Evolutionary conservation across 2,888 invertebrate species (phyloP), one percentile per base, ranked within the genome.

Genomic region (Mechanitis messenoides): DNA sequence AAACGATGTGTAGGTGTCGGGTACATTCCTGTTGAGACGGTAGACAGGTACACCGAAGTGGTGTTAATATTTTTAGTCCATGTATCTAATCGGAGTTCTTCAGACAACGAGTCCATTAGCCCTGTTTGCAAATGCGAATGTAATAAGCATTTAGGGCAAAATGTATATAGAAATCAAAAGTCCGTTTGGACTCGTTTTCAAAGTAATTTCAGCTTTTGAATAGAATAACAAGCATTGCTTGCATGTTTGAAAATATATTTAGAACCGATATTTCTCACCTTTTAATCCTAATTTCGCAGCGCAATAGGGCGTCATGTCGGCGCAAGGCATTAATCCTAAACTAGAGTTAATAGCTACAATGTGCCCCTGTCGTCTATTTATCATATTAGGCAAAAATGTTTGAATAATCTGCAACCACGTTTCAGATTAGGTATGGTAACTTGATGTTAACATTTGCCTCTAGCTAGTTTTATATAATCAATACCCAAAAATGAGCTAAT

Each of bases 281-380:
- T 76, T 80, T 0, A 90, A 77, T 11, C 90, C 90, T 70, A 80
- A 89, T 66, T 88, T 90, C 2, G 90, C 87, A 1, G 90, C 87
- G 60, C 87, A 87, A 59, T 89, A 89, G 0, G 90, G 85, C 53
- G 80, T 79, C 85, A 87, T 85, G 47, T 87, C 85, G 0, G 85
- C 77, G 47, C 74, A 81, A 0, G 89, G 85, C 79, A 87, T 78
- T 33, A 90, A 72, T 0, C 87, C 89, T 5, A 84, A 83, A 61
- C 83, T 85, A 0, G 89, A 89, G 72, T 90, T 90, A 62, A 90
- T 87, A 0, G 90, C 87, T 0, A 90, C 76, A 3, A 90, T 88
- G 68, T 90, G 90, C 0, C 90, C 90, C 54, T 78, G 81, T 9
- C 86, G 75, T 58, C 82, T 79, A 61, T 89, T 88, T n/a, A 90